Conservation (phyloP, 2,888 invertebrate species). For the Drosophila demipolita region DNA sequence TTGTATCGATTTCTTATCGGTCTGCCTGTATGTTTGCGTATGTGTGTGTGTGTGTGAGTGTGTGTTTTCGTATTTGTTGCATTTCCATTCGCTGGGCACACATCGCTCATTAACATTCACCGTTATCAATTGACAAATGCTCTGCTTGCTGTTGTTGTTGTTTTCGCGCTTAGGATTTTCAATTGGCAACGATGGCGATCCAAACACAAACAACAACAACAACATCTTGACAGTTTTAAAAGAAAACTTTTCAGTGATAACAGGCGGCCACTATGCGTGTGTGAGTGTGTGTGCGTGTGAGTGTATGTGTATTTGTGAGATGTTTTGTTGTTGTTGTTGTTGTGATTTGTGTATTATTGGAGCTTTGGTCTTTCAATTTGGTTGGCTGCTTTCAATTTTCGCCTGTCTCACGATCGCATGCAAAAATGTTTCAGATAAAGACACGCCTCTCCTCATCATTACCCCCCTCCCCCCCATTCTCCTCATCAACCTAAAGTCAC, state of each 20-base stretch:
- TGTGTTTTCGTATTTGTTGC: constrained; percentile 40
- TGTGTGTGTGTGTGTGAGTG: constrained; percentile 6
- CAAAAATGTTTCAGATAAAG: constrained; percentile 60
- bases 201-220: constrained; percentile 9
- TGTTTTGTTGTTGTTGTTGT: constrained; percentile 9
- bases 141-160: constrained; percentile 9
- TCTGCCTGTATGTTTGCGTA: neutral
- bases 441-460: constrained; percentile 42
- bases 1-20: constrained; percentile 43
- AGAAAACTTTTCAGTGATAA: constrained; percentile 46
- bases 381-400: constrained; percentile 67
- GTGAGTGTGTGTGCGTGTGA: constrained; percentile 14
- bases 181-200: constrained; percentile 42
- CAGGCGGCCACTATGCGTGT: constrained; percentile 6
- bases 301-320: constrained; percentile 13
- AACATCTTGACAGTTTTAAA: constrained; percentile 43
- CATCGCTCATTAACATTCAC: constrained; percentile 59
- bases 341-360: constrained; percentile 26
- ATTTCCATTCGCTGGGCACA: constrained; percentile 50
- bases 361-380: constrained; percentile 62
- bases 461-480: neutral
- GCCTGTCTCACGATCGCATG: constrained; percentile 55
- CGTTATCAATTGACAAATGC: constrained; percentile 54
- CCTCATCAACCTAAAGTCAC: neutral
- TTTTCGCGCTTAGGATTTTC: constrained; percentile 49